Percentiles rank a stretch among this genome's conserved stretches.
Evolutionary conservation across 2,113 vertebrate genomes (phyloP).

Genomic region (Saimiri boliviensis): DNA sequence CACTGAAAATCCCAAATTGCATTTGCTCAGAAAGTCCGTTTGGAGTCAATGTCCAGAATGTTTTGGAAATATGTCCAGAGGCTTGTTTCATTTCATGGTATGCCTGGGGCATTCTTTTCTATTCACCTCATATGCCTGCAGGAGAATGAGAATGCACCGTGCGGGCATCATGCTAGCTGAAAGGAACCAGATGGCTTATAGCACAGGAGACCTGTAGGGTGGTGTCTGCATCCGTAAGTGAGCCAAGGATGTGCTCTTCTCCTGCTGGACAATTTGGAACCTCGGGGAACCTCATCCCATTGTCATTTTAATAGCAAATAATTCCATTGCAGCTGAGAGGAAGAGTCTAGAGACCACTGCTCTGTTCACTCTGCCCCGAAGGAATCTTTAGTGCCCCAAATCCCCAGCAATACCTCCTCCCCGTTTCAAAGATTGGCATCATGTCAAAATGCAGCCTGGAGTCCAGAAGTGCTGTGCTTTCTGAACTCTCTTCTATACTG

Average conservation of each 20-base stretch:
- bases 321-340: conserved; percentile 55
- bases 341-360: conserved; percentile 59
- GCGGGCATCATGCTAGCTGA: conserved; percentile 73
- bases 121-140: conserved; percentile 73
- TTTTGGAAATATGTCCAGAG: conserved; percentile 79
- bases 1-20: conserved; percentile 77
- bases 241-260: conserved; percentile 61
- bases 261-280: conserved; percentile 66
- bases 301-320: conserved; percentile 69
- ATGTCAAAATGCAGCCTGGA: background rate
- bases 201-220: conserved; percentile 72
- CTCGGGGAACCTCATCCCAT: conserved; percentile 65
- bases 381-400: conserved; percentile 33
- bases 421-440: conserved; percentile 49
- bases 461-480: background rate
- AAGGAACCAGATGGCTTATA: conserved; percentile 74
- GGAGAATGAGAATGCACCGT: conserved; percentile 78
- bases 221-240: conserved; percentile 73
- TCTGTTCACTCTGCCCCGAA: conserved; percentile 57
- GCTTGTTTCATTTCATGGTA: conserved; percentile 75
- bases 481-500: no score
- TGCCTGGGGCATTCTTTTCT: conserved; percentile 75
- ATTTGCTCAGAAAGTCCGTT: conserved; percentile 81
- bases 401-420: conserved; percentile 15
- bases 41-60: conserved; percentile 78